Evolutionary conservation across 2,113 vertebrate species (phyloP), one percentile per base, ranked within the genome.

Genomic region (Anser cygnoides): DNA sequence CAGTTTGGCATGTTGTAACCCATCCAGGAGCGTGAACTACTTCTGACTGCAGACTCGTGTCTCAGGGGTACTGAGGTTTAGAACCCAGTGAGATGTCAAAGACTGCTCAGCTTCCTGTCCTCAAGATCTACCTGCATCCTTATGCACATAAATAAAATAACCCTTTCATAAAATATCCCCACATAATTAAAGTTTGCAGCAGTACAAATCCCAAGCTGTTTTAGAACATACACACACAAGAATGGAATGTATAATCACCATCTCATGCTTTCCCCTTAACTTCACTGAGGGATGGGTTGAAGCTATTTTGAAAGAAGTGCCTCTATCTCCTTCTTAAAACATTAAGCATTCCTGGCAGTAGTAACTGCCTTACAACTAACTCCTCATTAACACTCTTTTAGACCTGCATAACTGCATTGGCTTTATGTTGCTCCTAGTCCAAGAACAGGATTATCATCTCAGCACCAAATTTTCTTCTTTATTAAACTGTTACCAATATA

Each of bases 371-470:
- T 57, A 80, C 86, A 93, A 97, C 88, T 61, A 95, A 75, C 93
- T 86, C 80, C 72, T 93, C 83, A 87, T 94, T 93, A 96, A 37
- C 83, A 77, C 79, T 88, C 77, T 93, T 80, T 78, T 68, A 92
- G 76, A 78, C 80, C 68, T 71, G 52, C 80, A 28, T 91, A 92
- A 84, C 79, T 78, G 83, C 0, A 9, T 39, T 74, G 88, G 94
- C 59, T 96, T 90, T 91, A 66, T 84, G 57, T 80, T 96, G 90
- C 95, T 96, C 85, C 61, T 5, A 20, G 52, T 96, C 92, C 86
- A 96, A 93, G 92, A 90, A 94, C 37, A 90, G 87, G 87, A 97
- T 94, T 96, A 97, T 72, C 83, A 81, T 84, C 65, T 68, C 49
- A 21, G 83, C 85, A 96, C 57, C 76, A 49, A 94, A 84, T 41